Conservation (phyloP, 2,797 vertebrate species). For the Lagorchestes hirsutus region DNA sequence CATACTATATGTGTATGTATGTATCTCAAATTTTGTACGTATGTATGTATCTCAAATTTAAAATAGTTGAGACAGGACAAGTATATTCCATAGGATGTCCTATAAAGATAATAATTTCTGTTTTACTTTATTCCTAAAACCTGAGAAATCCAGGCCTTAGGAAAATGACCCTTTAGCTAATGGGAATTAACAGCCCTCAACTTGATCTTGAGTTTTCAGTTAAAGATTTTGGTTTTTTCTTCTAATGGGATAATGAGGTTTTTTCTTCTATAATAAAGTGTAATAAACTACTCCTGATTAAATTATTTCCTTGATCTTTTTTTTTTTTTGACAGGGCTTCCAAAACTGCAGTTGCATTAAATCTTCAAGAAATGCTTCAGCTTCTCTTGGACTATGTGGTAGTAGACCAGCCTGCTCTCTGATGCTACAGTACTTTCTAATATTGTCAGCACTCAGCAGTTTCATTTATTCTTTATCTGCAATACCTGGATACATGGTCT, state of each 20-base stretch:
- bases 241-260: not conserved
- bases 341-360: slow-evolving; percentile 93
- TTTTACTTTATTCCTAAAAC: not conserved
- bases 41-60: not conserved
- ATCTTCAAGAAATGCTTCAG: slow-evolving; percentile 88
- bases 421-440: slow-evolving; percentile 93
- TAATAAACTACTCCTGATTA: not conserved
- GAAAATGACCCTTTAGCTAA: not conserved
- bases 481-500: slow-evolving; percentile 95
- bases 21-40: not conserved
- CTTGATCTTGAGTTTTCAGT: not conserved
- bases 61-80: not conserved
- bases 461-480: slow-evolving; percentile 93
- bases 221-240: not conserved
- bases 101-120: not conserved
- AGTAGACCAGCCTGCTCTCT: slow-evolving; percentile 86
- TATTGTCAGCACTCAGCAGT: slow-evolving; percentile 89
- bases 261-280: not conserved
- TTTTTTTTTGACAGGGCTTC: slow-evolving; percentile 88
- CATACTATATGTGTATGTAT: not conserved
- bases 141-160: not conserved
- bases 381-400: slow-evolving; percentile 91
- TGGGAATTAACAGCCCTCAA: not conserved
- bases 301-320: not conserved
- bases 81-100: slow-evolving; percentile 24